phyloP scores from a whole-genome alignment of 92 coral and sea anemone species.

The Hydrozoanthus gracilis region DNA sequence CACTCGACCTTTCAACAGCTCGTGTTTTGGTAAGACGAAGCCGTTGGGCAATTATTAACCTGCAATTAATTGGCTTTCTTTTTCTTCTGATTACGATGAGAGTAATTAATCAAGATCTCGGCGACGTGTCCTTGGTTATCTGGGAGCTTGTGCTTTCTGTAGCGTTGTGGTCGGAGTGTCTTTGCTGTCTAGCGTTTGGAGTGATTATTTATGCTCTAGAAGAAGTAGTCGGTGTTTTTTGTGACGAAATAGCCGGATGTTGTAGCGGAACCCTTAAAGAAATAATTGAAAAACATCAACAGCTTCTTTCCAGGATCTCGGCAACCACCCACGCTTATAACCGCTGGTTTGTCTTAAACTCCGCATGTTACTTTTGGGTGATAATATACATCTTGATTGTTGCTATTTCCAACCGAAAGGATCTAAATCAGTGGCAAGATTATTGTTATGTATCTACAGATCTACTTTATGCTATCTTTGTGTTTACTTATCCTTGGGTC shows the following conservation, averaged over 20 bases:
- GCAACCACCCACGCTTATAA: conserved; percentile 40
- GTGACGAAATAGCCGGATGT: conserved; percentile 43
- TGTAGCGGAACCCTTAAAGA: conserved; percentile 51
- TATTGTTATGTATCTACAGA: conserved; percentile 45
- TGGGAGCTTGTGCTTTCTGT: conserved; percentile 44
- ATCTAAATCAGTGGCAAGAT: conserved; percentile 28
- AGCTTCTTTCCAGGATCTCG: conserved; percentile 46
- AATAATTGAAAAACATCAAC: conserved; percentile 56
- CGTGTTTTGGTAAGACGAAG: conserved; percentile 36
- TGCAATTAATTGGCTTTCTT: conserved; percentile 45
- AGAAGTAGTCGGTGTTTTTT: conserved; percentile 33
- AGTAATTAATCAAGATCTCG: conserved; percentile 18
- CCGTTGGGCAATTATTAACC: conserved; percentile 53
- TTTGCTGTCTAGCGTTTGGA: conserved; percentile 54
- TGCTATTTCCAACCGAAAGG: conserved; percentile 19
- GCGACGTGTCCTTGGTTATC: conserved; percentile 37
- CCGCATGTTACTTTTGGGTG: conserved; percentile 66
- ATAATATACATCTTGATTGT: conserved; percentile 35
- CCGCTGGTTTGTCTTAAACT: conserved; percentile 54
- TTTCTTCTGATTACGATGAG: conserved; percentile 39
- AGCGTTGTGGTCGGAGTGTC: conserved; percentile 51
- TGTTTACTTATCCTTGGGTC: conserved; percentile 50
- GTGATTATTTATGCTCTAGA: conserved; percentile 47
- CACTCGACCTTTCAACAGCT: conserved; percentile 36
- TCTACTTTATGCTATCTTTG: conserved; percentile 48